phyloP scores from a whole-genome alignment of 2,888 invertebrate genomes.

The Leptopilina syphax region DNA sequence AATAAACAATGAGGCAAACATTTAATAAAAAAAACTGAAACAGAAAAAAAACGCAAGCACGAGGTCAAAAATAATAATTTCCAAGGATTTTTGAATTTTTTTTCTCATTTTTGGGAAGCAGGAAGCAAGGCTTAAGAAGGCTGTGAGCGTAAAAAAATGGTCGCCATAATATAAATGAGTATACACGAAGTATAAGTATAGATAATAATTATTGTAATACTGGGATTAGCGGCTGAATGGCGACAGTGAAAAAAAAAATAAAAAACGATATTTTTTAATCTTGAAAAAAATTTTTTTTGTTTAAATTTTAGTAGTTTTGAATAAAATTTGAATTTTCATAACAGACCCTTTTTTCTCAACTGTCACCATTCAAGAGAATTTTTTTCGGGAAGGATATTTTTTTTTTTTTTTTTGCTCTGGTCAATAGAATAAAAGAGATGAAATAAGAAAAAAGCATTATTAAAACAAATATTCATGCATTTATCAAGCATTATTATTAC shows the following conservation, averaged over 20 bases:
- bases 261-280: not conserved
- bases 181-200: conserved; percentile 67
- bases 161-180: conserved; percentile 67
- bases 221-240: conserved; percentile 54
- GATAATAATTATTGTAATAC: conserved; percentile 56
- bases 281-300: too few species aligned
- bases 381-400: conserved; percentile 22
- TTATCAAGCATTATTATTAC: conserved; percentile 92
- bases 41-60: conserved; percentile 59
- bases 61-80: conserved; percentile 55
- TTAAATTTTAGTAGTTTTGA: too few species aligned
- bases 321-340: too few species aligned
- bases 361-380: not conserved
- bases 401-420: conserved; percentile 34
- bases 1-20: conserved; percentile 35
- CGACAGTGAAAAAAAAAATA: not conserved
- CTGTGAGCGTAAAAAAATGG: conserved; percentile 67
- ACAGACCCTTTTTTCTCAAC: conserved; percentile 37
- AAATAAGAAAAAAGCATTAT: conserved; percentile 79
- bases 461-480: conserved; percentile 92
- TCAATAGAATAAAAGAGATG: conserved; percentile 69
- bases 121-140: conserved; percentile 69
- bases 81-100: conserved; percentile 13
- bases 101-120: conserved; percentile 61
- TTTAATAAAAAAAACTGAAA: conserved; percentile 40